phyloP scores from a whole-genome alignment of 2,888 invertebrate genomes.

The Parascotia fuliginaria region DNA sequence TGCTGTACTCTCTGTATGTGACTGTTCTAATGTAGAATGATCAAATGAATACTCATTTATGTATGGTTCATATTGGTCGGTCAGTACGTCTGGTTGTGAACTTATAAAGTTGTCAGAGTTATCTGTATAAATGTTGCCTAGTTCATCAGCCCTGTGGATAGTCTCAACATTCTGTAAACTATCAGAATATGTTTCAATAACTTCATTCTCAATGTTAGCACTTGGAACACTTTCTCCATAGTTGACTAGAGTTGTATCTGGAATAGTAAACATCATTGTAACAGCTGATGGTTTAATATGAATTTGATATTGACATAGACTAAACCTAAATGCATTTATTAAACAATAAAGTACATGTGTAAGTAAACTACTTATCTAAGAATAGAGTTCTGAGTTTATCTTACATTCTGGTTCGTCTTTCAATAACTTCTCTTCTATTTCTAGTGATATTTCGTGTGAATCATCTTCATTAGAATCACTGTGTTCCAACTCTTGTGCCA shows the following conservation, averaged over 20 bases:
- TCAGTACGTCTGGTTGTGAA: conserved; percentile 65
- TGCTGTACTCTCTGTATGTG: conserved; percentile 49
- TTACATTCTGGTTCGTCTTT: conserved; percentile 83
- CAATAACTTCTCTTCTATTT: conserved; percentile 78
- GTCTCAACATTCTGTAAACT: conserved; percentile 70
- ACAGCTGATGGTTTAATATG: neutral
- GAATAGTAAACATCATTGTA: neutral
- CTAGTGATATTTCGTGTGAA: conserved; percentile 78
- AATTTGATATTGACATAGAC: too few species aligned
- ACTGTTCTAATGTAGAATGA: conserved; percentile 54
- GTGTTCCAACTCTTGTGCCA: conserved; percentile 78
- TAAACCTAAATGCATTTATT: too few species aligned
- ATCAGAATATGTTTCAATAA: conserved; percentile 70
- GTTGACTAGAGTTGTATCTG: conserved; percentile 78
- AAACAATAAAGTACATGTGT: too few species aligned
- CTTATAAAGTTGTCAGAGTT: conserved; percentile 64
- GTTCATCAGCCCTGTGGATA: conserved; percentile 70
- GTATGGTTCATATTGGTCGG: conserved; percentile 73
- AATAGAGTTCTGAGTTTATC: conserved; percentile 14
- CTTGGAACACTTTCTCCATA: conserved; percentile 68
- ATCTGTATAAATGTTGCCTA: conserved; percentile 77
- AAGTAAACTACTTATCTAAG: too few species aligned
- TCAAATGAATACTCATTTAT: conserved; percentile 76
- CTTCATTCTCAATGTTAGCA: conserved; percentile 60
- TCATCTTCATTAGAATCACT: conserved; percentile 83